Percentiles rank a stretch among this genome's conserved stretches.
Conservation (phyloP, 1,140 invertebrate species). For the Drosophila lowei region DNA sequence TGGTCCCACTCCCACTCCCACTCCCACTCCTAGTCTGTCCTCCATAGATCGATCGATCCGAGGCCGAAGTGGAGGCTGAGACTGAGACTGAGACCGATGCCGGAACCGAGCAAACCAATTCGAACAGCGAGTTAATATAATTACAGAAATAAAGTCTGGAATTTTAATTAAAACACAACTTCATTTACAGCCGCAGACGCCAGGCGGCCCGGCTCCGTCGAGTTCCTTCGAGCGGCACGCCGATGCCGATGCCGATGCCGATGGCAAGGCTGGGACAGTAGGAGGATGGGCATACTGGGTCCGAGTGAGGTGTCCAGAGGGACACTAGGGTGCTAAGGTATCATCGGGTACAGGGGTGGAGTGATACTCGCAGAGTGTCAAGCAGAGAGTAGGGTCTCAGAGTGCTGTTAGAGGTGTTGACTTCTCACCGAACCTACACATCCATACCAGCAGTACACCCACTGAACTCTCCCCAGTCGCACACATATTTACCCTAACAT, state of each 20-base stretch:
- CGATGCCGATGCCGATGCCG: no score
- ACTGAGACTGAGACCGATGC: conserved; percentile 19
- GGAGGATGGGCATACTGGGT: no score
- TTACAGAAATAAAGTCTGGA: conserved; percentile 82
- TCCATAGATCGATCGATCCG: conserved; percentile 64
- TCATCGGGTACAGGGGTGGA: no score
- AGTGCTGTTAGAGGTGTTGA: no score
- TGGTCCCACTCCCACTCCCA: background rate
- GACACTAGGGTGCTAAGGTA: no score
- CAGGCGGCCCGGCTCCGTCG: conserved; percentile 30
- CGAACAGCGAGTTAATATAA: conserved; percentile 81
- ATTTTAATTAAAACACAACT: conserved; percentile 82
- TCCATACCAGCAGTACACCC: no score
- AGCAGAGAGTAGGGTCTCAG: no score
- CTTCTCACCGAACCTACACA: no score
- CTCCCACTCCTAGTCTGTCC: background rate
- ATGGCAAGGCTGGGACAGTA: background rate
- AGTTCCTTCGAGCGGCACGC: background rate
- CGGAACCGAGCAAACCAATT: conserved; percentile 45
- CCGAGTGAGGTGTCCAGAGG: no score
- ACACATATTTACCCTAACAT: no score
- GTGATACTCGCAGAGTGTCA: no score
- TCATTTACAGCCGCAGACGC: conserved; percentile 80
- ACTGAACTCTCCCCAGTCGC: no score
- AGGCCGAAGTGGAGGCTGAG: conserved; percentile 7